Evolutionary conservation across 2,888 invertebrate species (phyloP).

Genomic region (Papilio demoleus): DNA sequence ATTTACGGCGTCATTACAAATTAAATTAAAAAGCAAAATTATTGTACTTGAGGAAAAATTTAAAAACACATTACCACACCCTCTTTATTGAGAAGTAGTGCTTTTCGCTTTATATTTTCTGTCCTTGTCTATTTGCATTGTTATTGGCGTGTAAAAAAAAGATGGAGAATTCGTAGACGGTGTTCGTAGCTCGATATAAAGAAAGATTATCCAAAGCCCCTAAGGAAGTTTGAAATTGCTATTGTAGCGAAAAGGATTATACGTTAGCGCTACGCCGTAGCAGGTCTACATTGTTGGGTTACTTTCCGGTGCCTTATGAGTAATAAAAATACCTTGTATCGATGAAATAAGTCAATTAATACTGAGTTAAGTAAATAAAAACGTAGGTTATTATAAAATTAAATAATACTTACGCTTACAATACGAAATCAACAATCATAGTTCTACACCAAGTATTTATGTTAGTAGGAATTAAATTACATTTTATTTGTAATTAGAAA

Average conservation of each 20-base stretch:
- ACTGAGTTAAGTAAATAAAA: neutral
- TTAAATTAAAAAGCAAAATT: conserved; percentile 83
- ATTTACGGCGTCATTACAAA: conserved; percentile 75
- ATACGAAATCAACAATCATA: neutral
- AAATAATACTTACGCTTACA: neutral
- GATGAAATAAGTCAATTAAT: neutral
- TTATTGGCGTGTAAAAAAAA: conserved; percentile 52
- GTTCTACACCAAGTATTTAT: neutral
- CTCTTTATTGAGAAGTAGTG: conserved; percentile 80
- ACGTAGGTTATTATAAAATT: neutral
- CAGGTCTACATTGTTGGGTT: conserved; percentile 66
- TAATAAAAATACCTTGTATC: conserved; percentile 26
- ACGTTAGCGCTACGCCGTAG: conserved; percentile 82
- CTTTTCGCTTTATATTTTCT: conserved; percentile 62
- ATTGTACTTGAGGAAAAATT: conserved; percentile 82
- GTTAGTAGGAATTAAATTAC: too few species aligned
- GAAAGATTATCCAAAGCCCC: conserved; percentile 84
- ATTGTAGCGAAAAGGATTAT: conserved; percentile 85
- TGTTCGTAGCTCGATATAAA: conserved; percentile 80
- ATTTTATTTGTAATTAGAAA: too few species aligned
- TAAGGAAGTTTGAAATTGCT: conserved; percentile 85
- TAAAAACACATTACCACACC: conserved; percentile 81
- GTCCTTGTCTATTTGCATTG: conserved; percentile 53
- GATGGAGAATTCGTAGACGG: conserved; percentile 62
- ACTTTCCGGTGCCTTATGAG: conserved; percentile 48